phyloP scores from a whole-genome alignment of 2,888 invertebrate species.

The Sthenelais limicola region DNA sequence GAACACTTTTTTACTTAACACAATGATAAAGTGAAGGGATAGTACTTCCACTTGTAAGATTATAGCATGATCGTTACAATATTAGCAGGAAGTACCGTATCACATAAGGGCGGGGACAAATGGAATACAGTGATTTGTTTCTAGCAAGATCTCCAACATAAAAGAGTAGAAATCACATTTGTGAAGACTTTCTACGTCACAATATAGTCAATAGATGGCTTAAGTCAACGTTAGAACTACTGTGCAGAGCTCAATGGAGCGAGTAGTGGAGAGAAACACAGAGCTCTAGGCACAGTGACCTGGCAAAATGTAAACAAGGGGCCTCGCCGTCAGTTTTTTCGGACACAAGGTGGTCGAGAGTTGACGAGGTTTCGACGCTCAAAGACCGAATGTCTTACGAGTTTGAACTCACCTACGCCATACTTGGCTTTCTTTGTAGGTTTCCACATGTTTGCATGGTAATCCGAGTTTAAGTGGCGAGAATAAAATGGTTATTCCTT shows the following conservation, averaged over 20 bases:
- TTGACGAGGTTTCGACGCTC: too few relatives aligned
- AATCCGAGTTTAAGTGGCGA: slow-evolving; percentile 19
- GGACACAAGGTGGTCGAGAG: too few relatives aligned
- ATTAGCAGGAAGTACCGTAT: too few relatives aligned
- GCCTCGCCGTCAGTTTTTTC: not conserved
- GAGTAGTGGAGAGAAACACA: not conserved
- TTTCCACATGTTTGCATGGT: slow-evolving; percentile 59
- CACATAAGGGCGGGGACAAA: too few relatives aligned
- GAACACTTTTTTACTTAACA: too few relatives aligned
- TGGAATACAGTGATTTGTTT: too few relatives aligned
- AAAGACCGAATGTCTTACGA: not conserved
- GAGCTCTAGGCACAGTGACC: not conserved
- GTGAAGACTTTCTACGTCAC: not conserved
- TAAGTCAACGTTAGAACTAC: not conserved
- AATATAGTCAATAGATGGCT: not conserved
- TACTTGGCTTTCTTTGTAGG: slow-evolving; percentile 64
- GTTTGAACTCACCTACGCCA: slow-evolving; percentile 61
- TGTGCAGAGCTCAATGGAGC: not conserved
- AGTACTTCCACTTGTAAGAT: too few relatives aligned
- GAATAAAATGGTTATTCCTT: slow-evolving; percentile 24
- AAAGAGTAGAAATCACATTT: too few relatives aligned
- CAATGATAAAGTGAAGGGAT: too few relatives aligned
- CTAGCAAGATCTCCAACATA: too few relatives aligned
- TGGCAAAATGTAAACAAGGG: slow-evolving; percentile 30
- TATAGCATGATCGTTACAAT: too few relatives aligned